These are phyloP conservation scores for Acridotheres tristis DNA, from an alignment of 2,797 vertebrate genomes.

Conservation along the genomic window DNA sequence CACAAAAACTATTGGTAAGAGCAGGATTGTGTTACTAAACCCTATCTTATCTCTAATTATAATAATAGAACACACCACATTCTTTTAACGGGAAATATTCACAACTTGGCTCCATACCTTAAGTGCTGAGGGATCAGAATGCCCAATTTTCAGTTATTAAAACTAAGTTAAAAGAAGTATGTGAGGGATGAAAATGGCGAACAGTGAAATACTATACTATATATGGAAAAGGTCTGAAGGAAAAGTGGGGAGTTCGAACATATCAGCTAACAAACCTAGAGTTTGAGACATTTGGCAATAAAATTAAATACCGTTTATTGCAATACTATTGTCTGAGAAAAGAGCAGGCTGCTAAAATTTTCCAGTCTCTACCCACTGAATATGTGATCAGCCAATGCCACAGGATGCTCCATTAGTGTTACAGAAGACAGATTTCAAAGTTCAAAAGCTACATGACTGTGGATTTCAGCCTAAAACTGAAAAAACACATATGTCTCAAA, in stretches of 20 bases:
- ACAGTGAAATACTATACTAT: not conserved
- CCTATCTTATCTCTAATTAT: not conserved
- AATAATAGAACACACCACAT: not conserved
- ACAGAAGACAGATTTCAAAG: not conserved
- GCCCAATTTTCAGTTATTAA: not conserved
- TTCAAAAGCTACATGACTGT: not conserved
- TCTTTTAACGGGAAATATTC: not conserved
- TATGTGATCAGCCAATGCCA: not conserved
- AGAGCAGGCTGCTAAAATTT: not conserved
- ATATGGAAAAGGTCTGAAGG: not conserved
- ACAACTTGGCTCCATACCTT: not conserved
- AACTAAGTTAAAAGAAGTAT: not conserved
- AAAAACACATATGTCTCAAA: not conserved
- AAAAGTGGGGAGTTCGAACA: not conserved
- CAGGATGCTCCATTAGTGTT: not conserved
- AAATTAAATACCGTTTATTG: not conserved
- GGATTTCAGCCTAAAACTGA: not conserved
- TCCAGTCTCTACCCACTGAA: not conserved
- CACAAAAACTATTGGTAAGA: not conserved
- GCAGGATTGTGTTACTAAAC: not conserved
- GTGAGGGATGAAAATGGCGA: not conserved
- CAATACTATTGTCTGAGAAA: not conserved
- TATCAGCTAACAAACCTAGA: not conserved
- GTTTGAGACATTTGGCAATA: not conserved
- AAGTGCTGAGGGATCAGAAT: not conserved